These are phyloP conservation scores for western clawed frog (Xenopus tropicalis) DNA, from an alignment of 2,113 vertebrate genomes.

Conservation along the genomic window UCB_Xtro_10.0 CM004444.2:90188501-90189000, in stretches of 20 bases:
- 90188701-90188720: background rate
- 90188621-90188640: conserved; percentile 1
- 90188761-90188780: background rate
- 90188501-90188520: conserved; percentile 20
- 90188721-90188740: background rate
- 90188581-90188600: background rate
- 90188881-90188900: no score
- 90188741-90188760: conserved; percentile 2
- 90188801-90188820: no score
- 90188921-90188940: no score
- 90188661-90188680: conserved; percentile 14
- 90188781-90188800: no score
- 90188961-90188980: no score
- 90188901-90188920: no score
- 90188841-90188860: no score
- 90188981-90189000: no score
- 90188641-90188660: background rate
- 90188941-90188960: no score
- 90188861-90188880: no score
- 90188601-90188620: conserved; percentile 19
- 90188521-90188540: conserved; percentile 38
- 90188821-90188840: no score
- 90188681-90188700: background rate
- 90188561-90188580: conserved; percentile 43
- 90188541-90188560: background rate